These are phyloP conservation scores for Odontomachus brunneus DNA, from an alignment of 1,140 invertebrate species.

Conservation along the genomic window DNA sequence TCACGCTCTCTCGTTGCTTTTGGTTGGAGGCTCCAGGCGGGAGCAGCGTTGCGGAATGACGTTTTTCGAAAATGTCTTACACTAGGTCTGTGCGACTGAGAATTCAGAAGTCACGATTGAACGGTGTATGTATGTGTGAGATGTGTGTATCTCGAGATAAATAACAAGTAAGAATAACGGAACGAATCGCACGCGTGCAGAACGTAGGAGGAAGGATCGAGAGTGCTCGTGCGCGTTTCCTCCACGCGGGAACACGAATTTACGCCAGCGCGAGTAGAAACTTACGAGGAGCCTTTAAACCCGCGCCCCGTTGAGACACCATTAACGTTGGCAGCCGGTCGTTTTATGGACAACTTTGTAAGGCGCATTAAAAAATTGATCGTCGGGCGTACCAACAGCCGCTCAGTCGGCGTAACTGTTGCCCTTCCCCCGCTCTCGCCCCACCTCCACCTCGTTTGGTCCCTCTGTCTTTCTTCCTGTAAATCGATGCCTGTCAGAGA, in stretches of 20 bases:
- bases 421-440: background rate
- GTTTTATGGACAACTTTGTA: slow-evolving; percentile 72
- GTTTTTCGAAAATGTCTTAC: too few species aligned
- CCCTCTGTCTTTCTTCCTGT: slow-evolving; percentile 5
- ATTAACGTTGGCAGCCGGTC: slow-evolving; percentile 65
- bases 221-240: slow-evolving; percentile 1
- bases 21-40: too few species aligned
- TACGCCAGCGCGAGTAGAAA: slow-evolving; percentile 49
- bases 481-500: slow-evolving; percentile 71
- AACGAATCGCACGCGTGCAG: too few species aligned
- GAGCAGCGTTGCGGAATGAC: too few species aligned
- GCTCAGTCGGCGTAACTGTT: slow-evolving; percentile 68
- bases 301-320: slow-evolving; percentile 54
- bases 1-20: slow-evolving; percentile 3
- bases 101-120: too few species aligned
- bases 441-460: too few species aligned
- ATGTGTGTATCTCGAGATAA: too few species aligned
- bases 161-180: too few species aligned
- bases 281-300: slow-evolving; percentile 57
- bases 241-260: slow-evolving; percentile 41
- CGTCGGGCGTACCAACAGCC: slow-evolving; percentile 61
- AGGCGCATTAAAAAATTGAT: slow-evolving; percentile 67
- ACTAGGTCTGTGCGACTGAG: too few species aligned
- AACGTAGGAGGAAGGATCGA: background rate
- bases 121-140: too few species aligned